Conservation (phyloP, 2,797 vertebrate species). For the Triplophysa yarkandensis region DNA sequence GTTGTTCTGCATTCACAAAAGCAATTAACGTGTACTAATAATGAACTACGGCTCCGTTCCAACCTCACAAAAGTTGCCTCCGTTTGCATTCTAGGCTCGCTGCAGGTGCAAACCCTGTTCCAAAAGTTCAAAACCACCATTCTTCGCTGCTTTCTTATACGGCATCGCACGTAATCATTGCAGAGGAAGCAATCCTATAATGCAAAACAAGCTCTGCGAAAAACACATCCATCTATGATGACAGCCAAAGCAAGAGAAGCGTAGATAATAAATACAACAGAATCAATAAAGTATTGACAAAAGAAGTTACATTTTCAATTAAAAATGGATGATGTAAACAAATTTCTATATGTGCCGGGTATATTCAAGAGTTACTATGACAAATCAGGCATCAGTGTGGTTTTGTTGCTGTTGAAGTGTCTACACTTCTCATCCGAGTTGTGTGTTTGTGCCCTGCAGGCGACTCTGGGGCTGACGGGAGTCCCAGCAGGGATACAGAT, state of each 20-base stretch:
- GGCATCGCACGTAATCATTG: not conserved
- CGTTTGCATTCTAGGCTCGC: not conserved
- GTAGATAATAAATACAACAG: not conserved
- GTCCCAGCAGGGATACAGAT: conserved; percentile 25
- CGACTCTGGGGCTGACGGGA: conserved; percentile 5
- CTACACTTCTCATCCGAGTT: not conserved
- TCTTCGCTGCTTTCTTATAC: not conserved
- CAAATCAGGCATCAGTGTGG: not conserved
- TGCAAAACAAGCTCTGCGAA: not conserved
- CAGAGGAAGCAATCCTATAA: not conserved
- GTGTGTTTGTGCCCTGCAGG: conserved; percentile 11
- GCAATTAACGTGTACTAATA: not conserved
- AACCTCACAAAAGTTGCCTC: not conserved
- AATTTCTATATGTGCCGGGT: not conserved
- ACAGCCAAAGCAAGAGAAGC: not conserved
- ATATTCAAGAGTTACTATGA: too few species aligned
- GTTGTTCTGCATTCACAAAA: not conserved
- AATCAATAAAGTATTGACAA: not conserved
- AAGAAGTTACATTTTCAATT: not conserved
- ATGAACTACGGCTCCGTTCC: not conserved
- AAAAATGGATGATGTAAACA: not conserved
- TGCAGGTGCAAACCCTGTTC: not conserved
- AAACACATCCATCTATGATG: not conserved
- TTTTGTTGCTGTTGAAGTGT: not conserved
- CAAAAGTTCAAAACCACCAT: not conserved